Evolutionary conservation across 2,888 invertebrate species (phyloP).

Genomic region (Coecobrya sp.): DNA sequence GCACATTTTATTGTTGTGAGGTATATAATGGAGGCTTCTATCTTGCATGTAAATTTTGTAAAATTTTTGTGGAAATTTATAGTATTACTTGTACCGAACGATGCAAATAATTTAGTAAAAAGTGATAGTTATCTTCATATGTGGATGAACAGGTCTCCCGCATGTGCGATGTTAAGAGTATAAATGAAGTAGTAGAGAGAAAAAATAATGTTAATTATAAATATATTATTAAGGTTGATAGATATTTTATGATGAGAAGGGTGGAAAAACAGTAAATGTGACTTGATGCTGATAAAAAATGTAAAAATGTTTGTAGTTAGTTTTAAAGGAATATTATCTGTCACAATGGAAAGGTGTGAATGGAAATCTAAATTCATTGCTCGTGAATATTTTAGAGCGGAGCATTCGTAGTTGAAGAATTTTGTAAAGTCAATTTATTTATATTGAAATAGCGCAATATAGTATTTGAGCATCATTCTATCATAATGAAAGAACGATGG

Average conservation of each 20-base stretch:
- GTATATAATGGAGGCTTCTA: background rate
- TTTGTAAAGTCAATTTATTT: slow-evolving; percentile 22
- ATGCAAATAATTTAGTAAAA: slow-evolving; percentile 69
- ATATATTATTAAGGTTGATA: background rate
- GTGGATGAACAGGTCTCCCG: slow-evolving; percentile 53
- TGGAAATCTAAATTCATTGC: background rate
- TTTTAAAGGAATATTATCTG: background rate
- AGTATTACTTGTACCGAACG: slow-evolving; percentile 75
- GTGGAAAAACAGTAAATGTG: background rate
- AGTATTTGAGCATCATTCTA: background rate
- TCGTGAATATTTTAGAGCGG: background rate
- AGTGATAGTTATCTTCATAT: slow-evolving; percentile 68
- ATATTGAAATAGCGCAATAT: background rate
- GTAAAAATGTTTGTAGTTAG: background rate
- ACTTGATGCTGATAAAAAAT: background rate
- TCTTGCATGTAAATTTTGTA: slow-evolving; percentile 58
- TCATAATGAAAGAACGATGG: background rate
- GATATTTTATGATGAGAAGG: background rate
- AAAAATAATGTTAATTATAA: no score
- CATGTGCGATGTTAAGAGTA: slow-evolving; percentile 3
- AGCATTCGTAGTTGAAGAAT: background rate
- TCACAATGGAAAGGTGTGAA: background rate
- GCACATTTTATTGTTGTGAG: slow-evolving; percentile 2
- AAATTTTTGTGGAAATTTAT: slow-evolving; percentile 63
- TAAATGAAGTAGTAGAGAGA: background rate